Evolutionary conservation across 2,888 invertebrate genomes (phyloP).

Genomic region (Pristionchus entomophagus): DNA sequence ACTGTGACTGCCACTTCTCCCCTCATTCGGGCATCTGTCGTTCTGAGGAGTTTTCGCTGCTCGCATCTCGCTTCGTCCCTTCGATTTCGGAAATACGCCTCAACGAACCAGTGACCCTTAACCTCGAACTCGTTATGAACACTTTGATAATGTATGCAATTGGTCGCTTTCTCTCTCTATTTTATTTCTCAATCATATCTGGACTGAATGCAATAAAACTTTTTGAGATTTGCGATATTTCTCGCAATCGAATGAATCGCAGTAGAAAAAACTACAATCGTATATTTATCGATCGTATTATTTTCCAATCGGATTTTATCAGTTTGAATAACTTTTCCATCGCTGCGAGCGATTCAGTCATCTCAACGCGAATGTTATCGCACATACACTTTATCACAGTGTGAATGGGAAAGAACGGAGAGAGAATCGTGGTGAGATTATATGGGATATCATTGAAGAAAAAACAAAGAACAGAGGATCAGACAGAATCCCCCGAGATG

Average conservation of each 20-base stretch:
- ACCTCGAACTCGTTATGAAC: background rate
- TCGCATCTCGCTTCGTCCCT: background rate
- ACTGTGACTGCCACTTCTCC: background rate
- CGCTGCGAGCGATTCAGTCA: no score
- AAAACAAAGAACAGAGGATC: background rate
- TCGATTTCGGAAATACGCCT: background rate
- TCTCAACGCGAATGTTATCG: no score
- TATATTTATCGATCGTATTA: no score
- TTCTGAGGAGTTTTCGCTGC: background rate
- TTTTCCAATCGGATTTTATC: no score
- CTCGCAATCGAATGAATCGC: background rate
- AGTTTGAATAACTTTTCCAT: no score
- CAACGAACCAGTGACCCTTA: background rate
- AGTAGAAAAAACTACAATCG: no score
- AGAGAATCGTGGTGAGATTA: constrained; percentile 4
- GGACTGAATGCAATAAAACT: background rate
- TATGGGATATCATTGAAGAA: background rate
- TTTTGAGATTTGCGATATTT: background rate
- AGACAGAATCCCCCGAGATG: background rate
- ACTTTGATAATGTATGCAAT: constrained; percentile 7
- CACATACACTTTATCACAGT: constrained; percentile 37
- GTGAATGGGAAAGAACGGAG: constrained; percentile 13
- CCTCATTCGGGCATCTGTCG: background rate
- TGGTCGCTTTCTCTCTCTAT: background rate
- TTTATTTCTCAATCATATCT: background rate